Evolutionary conservation across 2,888 invertebrate genomes (phyloP), one percentile per base, ranked within the genome.

Genomic region (Xestia xanthographa): DNA sequence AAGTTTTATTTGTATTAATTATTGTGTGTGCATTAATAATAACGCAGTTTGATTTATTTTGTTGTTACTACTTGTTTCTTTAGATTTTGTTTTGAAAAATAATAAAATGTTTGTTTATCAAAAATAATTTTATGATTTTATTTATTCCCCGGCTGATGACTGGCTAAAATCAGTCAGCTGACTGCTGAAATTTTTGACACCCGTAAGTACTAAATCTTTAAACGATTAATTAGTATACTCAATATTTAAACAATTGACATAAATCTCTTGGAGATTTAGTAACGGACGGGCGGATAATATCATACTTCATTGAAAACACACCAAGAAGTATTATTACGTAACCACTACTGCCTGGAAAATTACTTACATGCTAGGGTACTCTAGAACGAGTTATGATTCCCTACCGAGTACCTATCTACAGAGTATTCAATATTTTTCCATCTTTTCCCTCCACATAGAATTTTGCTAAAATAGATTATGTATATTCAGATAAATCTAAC

Each of bases 61-160:
- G 81, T 88, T 87, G 87, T 88, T 88, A 85, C 77, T 85, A 88
- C 75, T 87, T 84, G 86, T 88, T 87, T 83, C 78, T 76, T 79
- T 82, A 83, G 84, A 63, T 73, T 79, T 88, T 88, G 88, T 88
- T 88, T 86, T 78, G 60, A 84, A 87, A 88, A 88, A 87, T 87
- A 88, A 87, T 87, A 86, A 88, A 88, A 82, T 77, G 83, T 83
- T 88, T 88, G 86, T 87, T 87, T 83, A 85, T 79, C 0, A 86
- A 74, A 79, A 75, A 74, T 53, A 41, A 45, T 38, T 63, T 26
- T 0, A 1, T 48, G 3, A 8, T 58, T 66, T 66, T 67, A 66
- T 77, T 77, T 8, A 43, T 53, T 2, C 8, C 22, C 22, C 5
- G 2, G 8, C 34, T 34, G 3, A 5, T 74, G 5, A 48, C 34